Evolutionary conservation across 2,888 invertebrate species (phyloP), one percentile per base, ranked within the genome.

Genomic region (Junonia oenone): DNA sequence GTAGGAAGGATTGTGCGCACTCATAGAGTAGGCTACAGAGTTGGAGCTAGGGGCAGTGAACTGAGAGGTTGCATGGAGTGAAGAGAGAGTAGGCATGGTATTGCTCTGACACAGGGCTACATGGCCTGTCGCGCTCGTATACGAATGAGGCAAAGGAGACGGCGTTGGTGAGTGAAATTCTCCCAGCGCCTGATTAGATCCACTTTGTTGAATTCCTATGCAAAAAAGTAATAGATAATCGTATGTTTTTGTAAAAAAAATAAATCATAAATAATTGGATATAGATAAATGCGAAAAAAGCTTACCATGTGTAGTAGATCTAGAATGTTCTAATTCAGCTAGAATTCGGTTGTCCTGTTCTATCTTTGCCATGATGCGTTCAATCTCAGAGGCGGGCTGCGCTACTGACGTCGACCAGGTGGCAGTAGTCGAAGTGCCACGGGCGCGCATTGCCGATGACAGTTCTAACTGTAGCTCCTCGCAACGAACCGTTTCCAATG

Each of bases 341-440:
- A 97, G 92, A 72, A 97, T 95, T 71, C 96, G 92, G 89, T 95
- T 95, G 89, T 94, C 94, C 86, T 97, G 97, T 86, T 97, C 97
- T 73, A 98, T 96, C 91, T 97, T 97, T 68, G 97, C 97, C 96
- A 98, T 97, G 81, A 98, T 96, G 75, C 96, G 93, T 85, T 97
- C 97, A 79, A 97, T 97, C 90, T 97, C 97, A 38, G 94, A 93
- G 63, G 93, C 93, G 0, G 89, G 88, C 69, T 84, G 86, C 38
- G 83, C 76, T 73, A 91, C 74, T 78, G 76, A 69, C 68, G 78
- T 68, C 0, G 81, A 76, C 85, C 85, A 87, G 31, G 81, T 78
- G 26, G 76, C 75, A 37, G 75, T 73, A 45, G 82, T 78, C 66
- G 91, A 69, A 9, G 80, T 78, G 9, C 84, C 83, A 2, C 83